A percentile compares a stretch with the other conserved stretches of the same genome.
These are phyloP conservation scores for Aphelinus certus DNA, from an alignment of 1,140 invertebrate genomes.

Conservation along the genomic window DNA sequence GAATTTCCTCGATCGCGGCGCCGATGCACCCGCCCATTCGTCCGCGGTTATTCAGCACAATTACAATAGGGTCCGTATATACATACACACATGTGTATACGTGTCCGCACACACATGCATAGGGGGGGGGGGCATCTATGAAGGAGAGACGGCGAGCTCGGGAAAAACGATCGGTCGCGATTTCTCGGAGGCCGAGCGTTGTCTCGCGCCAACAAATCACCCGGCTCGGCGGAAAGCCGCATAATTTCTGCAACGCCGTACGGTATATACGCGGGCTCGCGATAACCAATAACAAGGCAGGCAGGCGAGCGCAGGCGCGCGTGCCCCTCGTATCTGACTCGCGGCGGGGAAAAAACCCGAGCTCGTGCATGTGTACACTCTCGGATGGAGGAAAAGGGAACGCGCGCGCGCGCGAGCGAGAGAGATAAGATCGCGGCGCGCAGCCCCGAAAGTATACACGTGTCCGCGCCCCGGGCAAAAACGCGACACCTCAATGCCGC, in stretches of 20 bases:
- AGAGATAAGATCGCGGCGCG: neutral
- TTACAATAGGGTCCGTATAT: too few relatives aligned
- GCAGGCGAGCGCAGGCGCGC: neutral
- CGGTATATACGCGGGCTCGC: neutral
- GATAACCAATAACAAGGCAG: neutral
- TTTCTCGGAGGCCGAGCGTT: too few relatives aligned
- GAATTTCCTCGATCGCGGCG: too few relatives aligned
- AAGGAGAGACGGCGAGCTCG: too few relatives aligned
- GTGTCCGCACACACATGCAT: too few relatives aligned
- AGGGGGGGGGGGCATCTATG: too few relatives aligned
- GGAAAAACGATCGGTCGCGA: too few relatives aligned
- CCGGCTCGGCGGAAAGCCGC: neutral
- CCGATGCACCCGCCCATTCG: too few relatives aligned
- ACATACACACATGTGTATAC: too few relatives aligned
- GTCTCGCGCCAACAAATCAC: too few relatives aligned
- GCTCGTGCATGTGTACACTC: conserved; percentile 4
- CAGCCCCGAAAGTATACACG: neutral
- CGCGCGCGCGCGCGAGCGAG: neutral
- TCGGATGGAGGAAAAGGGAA: neutral
- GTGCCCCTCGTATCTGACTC: too few relatives aligned
- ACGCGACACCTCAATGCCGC: conserved; percentile 52
- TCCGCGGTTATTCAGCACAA: too few relatives aligned
- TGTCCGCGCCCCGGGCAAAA: conserved; percentile 9
- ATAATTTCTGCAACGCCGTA: conserved; percentile 20
- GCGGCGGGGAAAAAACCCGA: conserved; percentile 8